A percentile compares a stretch with the other conserved stretches of the same genome.
Conservation (phyloP, 2,113 vertebrate genomes). For the Diphyllodes magnificus region DNA sequence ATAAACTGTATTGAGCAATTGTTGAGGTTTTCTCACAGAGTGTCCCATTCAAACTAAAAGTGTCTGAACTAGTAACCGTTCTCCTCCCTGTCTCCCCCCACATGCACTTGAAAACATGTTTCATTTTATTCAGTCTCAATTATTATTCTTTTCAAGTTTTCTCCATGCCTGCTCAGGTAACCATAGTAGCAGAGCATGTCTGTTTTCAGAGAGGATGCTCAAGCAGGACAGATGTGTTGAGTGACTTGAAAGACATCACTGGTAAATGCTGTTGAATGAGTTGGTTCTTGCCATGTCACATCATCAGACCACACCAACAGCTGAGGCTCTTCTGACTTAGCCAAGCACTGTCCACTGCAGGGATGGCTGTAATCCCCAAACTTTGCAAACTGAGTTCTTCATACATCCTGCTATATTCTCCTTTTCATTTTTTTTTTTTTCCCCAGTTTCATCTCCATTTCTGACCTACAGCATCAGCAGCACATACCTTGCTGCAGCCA, state of each 20-base stretch:
- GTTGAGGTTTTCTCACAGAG: background rate
- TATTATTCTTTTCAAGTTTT: background rate
- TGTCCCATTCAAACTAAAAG: background rate
- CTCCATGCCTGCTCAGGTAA: background rate
- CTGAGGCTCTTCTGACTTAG: background rate
- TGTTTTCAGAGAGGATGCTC: background rate
- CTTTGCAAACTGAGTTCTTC: background rate
- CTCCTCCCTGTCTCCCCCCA: background rate
- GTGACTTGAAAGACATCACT: background rate
- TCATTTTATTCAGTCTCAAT: background rate
- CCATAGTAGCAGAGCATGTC: background rate
- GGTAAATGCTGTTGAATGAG: background rate
- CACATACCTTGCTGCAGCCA: slow-evolving; percentile 76
- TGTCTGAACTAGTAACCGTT: background rate
- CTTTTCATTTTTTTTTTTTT: too few relatives aligned
- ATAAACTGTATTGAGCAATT: background rate
- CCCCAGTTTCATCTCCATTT: slow-evolving; percentile 71
- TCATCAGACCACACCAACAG: background rate
- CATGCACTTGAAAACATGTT: background rate
- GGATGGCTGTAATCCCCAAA: background rate
- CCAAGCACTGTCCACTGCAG: background rate
- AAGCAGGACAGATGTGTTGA: background rate
- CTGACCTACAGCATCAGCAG: slow-evolving; percentile 74
- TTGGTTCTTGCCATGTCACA: background rate
- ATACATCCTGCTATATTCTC: background rate